Conservation (phyloP, 1,140 invertebrate species). For the Proctacanthus coquilletti region DNA sequence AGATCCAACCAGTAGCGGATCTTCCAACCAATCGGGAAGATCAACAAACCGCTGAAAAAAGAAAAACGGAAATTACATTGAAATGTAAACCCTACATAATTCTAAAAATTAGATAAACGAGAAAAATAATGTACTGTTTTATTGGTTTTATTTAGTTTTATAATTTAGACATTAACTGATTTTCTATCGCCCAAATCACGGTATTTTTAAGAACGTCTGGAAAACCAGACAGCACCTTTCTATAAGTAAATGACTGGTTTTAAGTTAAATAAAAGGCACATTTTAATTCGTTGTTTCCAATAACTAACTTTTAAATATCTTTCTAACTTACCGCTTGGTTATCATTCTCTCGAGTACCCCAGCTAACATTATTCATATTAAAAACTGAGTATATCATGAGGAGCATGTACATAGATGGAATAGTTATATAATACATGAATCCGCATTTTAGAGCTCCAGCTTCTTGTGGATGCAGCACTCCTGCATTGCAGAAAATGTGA, state of each 20-base stretch:
- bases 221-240: too few relatives aligned
- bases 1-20: conserved; percentile 43
- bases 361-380: conserved; percentile 78
- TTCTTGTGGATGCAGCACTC: conserved; percentile 73
- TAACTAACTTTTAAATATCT: not conserved
- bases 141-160: conserved; percentile 14
- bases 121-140: conserved; percentile 14
- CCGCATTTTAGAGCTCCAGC: conserved; percentile 58
- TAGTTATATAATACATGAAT: conserved; percentile 77
- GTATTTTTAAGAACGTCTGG: too few relatives aligned
- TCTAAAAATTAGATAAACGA: too few relatives aligned
- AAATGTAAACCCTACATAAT: not conserved
- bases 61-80: not conserved
- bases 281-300: too few relatives aligned
- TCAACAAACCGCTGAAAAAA: not conserved
- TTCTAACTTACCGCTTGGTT: conserved; percentile 16
- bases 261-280: too few relatives aligned
- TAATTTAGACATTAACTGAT: too few relatives aligned
- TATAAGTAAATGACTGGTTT: too few relatives aligned
- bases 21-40: conserved; percentile 54
- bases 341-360: conserved; percentile 71
- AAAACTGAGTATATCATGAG: conserved; percentile 82
- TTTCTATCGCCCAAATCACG: too few relatives aligned
- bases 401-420: conserved; percentile 88
- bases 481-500: conserved; percentile 22